Conservation (phyloP, 2,888 invertebrate species). For the Xestia ashworthii region DNA sequence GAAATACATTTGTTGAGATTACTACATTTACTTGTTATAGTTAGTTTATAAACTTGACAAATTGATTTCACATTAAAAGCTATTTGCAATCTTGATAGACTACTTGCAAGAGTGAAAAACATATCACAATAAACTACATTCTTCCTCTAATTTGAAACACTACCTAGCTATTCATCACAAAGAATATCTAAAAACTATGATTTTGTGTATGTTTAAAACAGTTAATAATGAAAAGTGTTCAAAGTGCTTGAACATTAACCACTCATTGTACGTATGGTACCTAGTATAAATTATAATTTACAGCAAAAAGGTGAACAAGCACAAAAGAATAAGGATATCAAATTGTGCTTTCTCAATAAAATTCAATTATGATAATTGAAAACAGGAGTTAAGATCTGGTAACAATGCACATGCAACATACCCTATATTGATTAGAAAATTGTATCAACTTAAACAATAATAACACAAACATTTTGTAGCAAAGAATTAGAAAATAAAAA, state of each 20-base stretch:
- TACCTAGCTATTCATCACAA: constrained; percentile 58
- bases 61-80: constrained; percentile 46
- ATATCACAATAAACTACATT: constrained; percentile 48
- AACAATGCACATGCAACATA: constrained; percentile 40
- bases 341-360: constrained; percentile 15
- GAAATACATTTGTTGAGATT: constrained; percentile 42
- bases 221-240: not conserved
- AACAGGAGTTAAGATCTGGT: constrained; percentile 31
- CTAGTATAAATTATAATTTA: constrained; percentile 8
- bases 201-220: constrained; percentile 28
- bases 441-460: constrained; percentile 8
- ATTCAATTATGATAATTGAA: not conserved
- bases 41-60: constrained; percentile 37
- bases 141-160: constrained; percentile 47
- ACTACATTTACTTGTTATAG: constrained; percentile 39
- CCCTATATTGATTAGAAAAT: not conserved
- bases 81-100: constrained; percentile 48
- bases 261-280: constrained; percentile 31
- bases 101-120: constrained; percentile 51
- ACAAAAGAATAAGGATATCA: not conserved
- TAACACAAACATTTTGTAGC: not conserved
- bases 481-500: not conserved
- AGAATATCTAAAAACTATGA: constrained; percentile 52
- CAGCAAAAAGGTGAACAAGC: not conserved
- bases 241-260: constrained; percentile 36